Percentiles rank a stretch among this genome's conserved stretches.
Evolutionary conservation across 2,113 vertebrate species (phyloP).

Genomic region (Sprattus sprattus): DNA sequence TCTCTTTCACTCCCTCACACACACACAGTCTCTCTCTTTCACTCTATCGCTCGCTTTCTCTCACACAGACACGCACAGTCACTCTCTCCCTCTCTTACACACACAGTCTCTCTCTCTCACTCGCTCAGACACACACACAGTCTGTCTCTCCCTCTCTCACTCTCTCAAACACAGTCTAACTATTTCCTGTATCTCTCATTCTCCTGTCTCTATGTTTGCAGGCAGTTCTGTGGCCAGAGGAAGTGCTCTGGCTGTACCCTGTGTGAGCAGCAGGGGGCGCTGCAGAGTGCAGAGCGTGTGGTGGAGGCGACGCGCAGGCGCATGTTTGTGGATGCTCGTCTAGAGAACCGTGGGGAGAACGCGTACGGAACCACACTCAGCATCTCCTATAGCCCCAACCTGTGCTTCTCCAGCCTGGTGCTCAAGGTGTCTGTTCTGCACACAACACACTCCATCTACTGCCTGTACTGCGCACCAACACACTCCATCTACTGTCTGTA

Average conservation of each 20-base stretch:
- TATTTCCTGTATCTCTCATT: too few relatives aligned
- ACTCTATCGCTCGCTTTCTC: too few relatives aligned
- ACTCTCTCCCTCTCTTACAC: background rate
- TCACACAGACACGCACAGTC: background rate
- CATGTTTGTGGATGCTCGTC: conserved; percentile 72
- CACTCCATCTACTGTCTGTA: too few relatives aligned
- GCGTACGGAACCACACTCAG: conserved; percentile 72
- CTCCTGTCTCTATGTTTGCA: conserved; percentile 47
- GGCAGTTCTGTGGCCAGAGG: conserved; percentile 76
- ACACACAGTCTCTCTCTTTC: background rate
- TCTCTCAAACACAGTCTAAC: too few relatives aligned
- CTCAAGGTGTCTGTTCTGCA: background rate
- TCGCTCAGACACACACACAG: background rate
- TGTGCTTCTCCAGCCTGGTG: background rate
- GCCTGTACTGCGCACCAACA: too few relatives aligned
- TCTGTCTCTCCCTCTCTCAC: background rate
- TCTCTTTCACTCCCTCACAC: background rate
- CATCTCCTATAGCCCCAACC: background rate
- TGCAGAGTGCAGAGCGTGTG: conserved; percentile 53
- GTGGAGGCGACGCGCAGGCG: conserved; percentile 78
- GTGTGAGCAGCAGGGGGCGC: conserved; percentile 34
- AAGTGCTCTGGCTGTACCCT: conserved; percentile 60
- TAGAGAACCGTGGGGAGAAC: conserved; percentile 90
- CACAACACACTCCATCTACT: too few relatives aligned
- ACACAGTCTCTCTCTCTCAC: too few relatives aligned